phyloP scores from a whole-genome alignment of 2,888 invertebrate species.

The Drosophila nigricruria region DNA sequence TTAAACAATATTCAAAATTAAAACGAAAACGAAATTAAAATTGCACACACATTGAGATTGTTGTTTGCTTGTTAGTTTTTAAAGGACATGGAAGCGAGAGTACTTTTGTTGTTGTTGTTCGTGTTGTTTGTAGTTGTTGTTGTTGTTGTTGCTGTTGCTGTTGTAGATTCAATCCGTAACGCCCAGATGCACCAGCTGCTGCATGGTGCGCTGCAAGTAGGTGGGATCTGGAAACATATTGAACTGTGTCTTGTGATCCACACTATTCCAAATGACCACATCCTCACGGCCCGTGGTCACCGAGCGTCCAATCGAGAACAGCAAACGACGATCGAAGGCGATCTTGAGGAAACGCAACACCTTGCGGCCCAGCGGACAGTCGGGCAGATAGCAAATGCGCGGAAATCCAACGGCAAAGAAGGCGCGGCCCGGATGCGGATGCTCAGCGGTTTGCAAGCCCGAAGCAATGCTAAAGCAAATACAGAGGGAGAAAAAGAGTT shows the following conservation, averaged over 20 bases:
- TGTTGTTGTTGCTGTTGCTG: background rate
- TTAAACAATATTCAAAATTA: conserved; percentile 43
- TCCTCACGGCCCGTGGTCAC: conserved; percentile 96
- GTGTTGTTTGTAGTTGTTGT: background rate
- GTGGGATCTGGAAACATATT: conserved; percentile 92
- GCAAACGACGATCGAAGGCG: conserved; percentile 93
- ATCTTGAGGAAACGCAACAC: conserved; percentile 91
- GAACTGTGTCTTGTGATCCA: conserved; percentile 93
- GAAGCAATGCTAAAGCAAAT: conserved; percentile 89
- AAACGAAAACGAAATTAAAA: conserved; percentile 62
- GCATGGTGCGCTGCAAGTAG: conserved; percentile 88
- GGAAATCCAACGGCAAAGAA: conserved; percentile 96
- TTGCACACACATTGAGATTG: conserved; percentile 82
- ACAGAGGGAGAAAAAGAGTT: background rate
- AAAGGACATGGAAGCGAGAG: conserved; percentile 57
- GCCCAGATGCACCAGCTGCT: conserved; percentile 85
- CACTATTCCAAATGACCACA: conserved; percentile 96
- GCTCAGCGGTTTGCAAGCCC: conserved; percentile 92
- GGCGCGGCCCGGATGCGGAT: conserved; percentile 93
- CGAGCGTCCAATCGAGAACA: conserved; percentile 95
- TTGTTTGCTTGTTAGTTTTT: conserved; percentile 25
- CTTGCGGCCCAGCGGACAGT: conserved; percentile 92
- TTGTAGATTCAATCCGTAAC: conserved; percentile 83
- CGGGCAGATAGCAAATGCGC: conserved; percentile 92
- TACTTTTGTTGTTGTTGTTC: conserved; percentile 14